phyloP scores from a whole-genome alignment of 2,113 vertebrate species.

The Anguilla japonica region DNA sequence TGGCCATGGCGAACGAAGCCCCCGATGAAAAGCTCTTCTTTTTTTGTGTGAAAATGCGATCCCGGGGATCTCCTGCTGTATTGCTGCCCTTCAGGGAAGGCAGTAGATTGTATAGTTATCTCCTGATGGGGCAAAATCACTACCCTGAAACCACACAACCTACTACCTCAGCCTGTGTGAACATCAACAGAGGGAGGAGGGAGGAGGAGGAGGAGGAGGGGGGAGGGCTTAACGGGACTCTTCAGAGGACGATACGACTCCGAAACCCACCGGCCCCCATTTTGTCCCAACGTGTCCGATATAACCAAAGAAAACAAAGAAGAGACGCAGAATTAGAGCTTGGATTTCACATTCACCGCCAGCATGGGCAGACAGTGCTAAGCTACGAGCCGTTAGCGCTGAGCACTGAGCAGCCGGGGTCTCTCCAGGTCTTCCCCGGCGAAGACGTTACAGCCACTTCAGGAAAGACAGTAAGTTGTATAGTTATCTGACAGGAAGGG shows the following conservation, averaged over 20 bases:
- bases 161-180: conserved; percentile 98
- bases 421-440: conserved; percentile 41
- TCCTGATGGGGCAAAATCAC: conserved; percentile 96
- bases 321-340: too few species aligned
- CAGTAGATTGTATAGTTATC: conserved; percentile 99
- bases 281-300: too few species aligned
- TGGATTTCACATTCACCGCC: too few species aligned
- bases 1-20: too few species aligned
- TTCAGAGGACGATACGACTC: background rate
- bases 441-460: conserved; percentile 87
- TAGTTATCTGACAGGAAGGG: conserved; percentile 96
- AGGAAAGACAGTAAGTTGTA: conserved; percentile 99
- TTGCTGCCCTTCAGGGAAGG: conserved; percentile 93
- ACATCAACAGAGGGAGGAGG: conserved; percentile 52
- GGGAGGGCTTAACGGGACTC: background rate
- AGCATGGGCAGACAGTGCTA: too few species aligned
- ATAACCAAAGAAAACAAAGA: too few species aligned
- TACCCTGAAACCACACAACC: conserved; percentile 99
- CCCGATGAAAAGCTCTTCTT: background rate
- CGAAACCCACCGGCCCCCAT: too few species aligned
- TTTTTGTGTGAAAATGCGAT: background rate
- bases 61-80: conserved; percentile 48
- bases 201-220: background rate
- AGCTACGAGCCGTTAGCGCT: too few species aligned
- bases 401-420: background rate